These are phyloP conservation scores for Thomomys bottae DNA, from an alignment of 2,113 vertebrate genomes.

Conservation along the genomic window DNA sequence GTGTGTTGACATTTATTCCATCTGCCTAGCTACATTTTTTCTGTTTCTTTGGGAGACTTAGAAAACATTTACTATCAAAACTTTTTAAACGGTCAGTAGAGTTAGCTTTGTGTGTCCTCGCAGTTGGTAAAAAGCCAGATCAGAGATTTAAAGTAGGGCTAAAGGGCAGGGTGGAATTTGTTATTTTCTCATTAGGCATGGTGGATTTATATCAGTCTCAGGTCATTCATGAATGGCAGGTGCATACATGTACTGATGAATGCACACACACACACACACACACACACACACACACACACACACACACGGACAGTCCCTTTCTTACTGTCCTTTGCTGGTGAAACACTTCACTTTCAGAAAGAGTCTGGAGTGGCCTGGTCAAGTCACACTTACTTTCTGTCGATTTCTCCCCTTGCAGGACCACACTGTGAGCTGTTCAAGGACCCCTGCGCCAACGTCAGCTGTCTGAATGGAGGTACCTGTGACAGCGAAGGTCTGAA, in stretches of 20 bases:
- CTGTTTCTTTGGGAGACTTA: slow-evolving; percentile 8
- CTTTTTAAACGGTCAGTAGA: too few species aligned
- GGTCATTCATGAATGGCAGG: too few species aligned
- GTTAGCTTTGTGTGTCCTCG: not conserved
- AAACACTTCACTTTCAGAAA: not conserved
- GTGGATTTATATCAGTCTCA: not conserved
- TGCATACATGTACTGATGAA: too few species aligned
- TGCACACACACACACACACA: not conserved
- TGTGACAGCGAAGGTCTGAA: slow-evolving; percentile 93
- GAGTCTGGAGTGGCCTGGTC: too few species aligned
- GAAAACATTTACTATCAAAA: not conserved
- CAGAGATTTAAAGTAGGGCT: not conserved
- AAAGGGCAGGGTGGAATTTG: not conserved
- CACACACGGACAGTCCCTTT: not conserved
- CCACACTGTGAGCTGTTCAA: slow-evolving; percentile 95
- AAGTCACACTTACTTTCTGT: slow-evolving; percentile 3
- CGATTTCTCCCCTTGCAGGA: slow-evolving; percentile 85
- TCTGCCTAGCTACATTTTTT: not conserved
- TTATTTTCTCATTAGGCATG: not conserved
- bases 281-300: not conserved
- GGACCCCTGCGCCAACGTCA: slow-evolving; percentile 94
- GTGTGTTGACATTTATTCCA: not conserved
- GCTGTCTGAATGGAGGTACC: slow-evolving; percentile 94
- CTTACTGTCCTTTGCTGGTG: too few species aligned
- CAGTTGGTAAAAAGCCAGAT: not conserved